Base-by-base conservation (phyloP, 2,888 invertebrate genomes). In the Psococerastis gibbosa region DNA sequence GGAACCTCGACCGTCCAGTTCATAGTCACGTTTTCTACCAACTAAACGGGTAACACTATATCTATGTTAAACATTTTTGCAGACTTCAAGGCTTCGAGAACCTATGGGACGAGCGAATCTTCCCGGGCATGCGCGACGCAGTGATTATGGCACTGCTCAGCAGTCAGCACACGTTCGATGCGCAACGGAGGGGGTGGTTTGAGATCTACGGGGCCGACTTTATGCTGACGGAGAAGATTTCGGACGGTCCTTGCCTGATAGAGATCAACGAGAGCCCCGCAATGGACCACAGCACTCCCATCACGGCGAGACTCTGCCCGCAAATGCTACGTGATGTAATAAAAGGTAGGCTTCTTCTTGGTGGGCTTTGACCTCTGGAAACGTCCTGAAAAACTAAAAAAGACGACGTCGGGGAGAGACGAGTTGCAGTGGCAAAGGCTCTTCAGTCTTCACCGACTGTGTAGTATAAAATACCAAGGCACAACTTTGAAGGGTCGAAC, bases 191-290 rank as follows among this genome's bases (percentile, higher is more conserved):
- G n/a, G 27, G 27, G 8, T 38, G 38, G 38, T 38, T 38, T 20
- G 91, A 92, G 61, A 62, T 94, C 17, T 94, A 89, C 54, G 94
- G 94, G 13, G 92, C 92, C 1, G 94, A 94, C 62, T 94, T 94
- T 57, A 88, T 94, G 82, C 64, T 94, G 46, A 80, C 83, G 35
- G 82, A 88, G 45, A 80, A 83, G 54, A 81, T 78, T 53, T 65
- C 67, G 52, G 62, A 53, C 43, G 75, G 76, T 22, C 89, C 91
- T 0, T 92, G 91, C 89, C 68, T 94, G 2, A 81, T 94, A 51
- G 94, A 94, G 63, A 89, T 94, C 50, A 94, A 94, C 60, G 85
- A 87, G 6, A 85, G 88, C 61, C 92, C 94, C 0, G 84, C 89
- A 63, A 71, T 94, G 66, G 82, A 85, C 11, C 75, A 81, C n/a